Evolutionary conservation across 1,140 invertebrate species (phyloP), one percentile per base, ranked within the genome.

Genomic region (Caerostris darwini): DNA sequence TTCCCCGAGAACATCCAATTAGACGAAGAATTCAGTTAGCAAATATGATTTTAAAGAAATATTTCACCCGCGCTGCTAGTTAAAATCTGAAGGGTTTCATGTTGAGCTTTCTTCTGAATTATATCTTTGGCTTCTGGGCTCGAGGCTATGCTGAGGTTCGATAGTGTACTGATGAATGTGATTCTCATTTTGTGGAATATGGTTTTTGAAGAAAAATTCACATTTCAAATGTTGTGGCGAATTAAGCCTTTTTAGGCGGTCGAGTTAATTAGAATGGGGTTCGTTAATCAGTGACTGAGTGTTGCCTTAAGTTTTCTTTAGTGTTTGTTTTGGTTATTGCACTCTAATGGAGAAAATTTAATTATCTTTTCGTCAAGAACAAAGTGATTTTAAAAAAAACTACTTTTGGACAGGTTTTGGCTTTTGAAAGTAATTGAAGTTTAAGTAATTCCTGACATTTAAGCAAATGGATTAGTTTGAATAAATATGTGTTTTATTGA

Each of bases 31-130:
- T 34, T 34, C 34, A 1, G 34, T 34, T 34, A 34, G 69, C 7
- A 77, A 77, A 77, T 77, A 77, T 8, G 34, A 77, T 53, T 77
- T 77, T 77, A 77, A 77, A 77, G 69, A 77, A 77, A 77, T 34
- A 34, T 34, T 50, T n/a, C n/a, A n/a, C 69, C 69, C 12, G 4
- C 34, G 34, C 34, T 50, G 69, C 19, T 77, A 34, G 69, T 77
- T 19, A 77, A 77, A 77, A 34, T 77, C 69, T 77, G 34, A 50
- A 50, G 69, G 50, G 34, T 77, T 77, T 34, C 50, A 19, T 77
- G 7, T 10, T 77, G 3, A 7, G 50, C 5, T 7, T 8, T 3
- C 12, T 69, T 7, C 67, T 19, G 34, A 34, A 34, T n/a, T 77
- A 8, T 50, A 34, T 77, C 8, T 53, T 19, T 10, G 69, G 69